Evolutionary conservation across 2,113 vertebrate genomes (phyloP).

Genomic region (Rostratula benghalensis): DNA sequence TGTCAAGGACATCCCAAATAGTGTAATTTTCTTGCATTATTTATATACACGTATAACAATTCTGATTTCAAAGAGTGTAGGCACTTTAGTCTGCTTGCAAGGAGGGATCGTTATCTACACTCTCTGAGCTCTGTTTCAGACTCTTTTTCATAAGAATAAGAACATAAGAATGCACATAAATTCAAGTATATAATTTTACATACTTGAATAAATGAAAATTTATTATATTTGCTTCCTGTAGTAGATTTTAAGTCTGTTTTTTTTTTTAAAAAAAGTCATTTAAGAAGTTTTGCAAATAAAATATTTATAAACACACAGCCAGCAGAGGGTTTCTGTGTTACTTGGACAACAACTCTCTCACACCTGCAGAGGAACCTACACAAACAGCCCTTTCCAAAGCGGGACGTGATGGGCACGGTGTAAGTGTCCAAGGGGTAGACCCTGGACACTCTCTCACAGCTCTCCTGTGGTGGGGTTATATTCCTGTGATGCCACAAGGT

Average conservation of each 20-base stretch:
- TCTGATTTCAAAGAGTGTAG: not conserved
- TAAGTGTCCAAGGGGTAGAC: not conserved
- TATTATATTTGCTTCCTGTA: not conserved
- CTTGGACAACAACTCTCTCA: not conserved
- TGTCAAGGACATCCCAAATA: not conserved
- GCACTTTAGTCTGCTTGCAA: not conserved
- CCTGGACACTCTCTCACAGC: not conserved
- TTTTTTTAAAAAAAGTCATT: not conserved
- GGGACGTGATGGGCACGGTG: not conserved
- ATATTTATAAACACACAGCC: not conserved
- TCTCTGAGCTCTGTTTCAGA: not conserved
- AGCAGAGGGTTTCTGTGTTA: not conserved
- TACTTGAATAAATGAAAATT: not conserved
- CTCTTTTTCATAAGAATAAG: not conserved
- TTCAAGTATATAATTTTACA: not conserved
- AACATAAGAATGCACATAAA: not conserved
- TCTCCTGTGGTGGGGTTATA: not conserved
- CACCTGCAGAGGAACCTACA: not conserved
- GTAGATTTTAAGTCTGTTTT: not conserved
- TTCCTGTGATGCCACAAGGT: not conserved
- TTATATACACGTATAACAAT: not conserved
- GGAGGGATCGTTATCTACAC: not conserved
- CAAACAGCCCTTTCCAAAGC: not conserved
- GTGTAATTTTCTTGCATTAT: not conserved
- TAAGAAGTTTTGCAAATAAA: not conserved